Percentiles rank a stretch among this genome's conserved stretches.
phyloP scores from a whole-genome alignment of 2,113 vertebrate species.

The Verasper variegatus region DNA sequence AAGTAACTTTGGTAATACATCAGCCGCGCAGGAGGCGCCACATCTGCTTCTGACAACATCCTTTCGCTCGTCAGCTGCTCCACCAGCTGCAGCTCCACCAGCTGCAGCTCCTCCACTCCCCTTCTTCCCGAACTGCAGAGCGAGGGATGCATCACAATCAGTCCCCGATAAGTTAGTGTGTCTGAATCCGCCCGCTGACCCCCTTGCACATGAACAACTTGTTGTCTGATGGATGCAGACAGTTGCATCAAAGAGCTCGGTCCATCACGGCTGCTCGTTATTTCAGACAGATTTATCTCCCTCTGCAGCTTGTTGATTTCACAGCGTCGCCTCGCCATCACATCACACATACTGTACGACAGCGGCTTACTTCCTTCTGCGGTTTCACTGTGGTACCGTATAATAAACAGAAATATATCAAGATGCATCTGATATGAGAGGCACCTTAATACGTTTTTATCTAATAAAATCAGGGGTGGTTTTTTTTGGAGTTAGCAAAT shows the following conservation, averaged over 20 bases:
- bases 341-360: too few species aligned
- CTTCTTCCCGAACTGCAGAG: slow-evolving; percentile 19
- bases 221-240: slow-evolving; percentile 13
- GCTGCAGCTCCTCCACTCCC: slow-evolving; percentile 26
- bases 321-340: too few species aligned
- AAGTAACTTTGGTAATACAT: slow-evolving; percentile 29
- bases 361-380: too few species aligned
- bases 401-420: neutral
- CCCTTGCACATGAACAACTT: neutral
- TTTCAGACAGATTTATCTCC: too few species aligned
- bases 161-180: neutral
- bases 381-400: neutral
- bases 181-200: slow-evolving; percentile 46
- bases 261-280: too few species aligned
- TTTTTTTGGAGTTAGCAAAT: neutral
- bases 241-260: neutral
- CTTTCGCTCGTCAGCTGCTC: slow-evolving; percentile 18
- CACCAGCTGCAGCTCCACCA: slow-evolving; percentile 54
- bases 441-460: neutral
- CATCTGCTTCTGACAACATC: slow-evolving; percentile 56
- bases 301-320: too few species aligned
- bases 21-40: slow-evolving; percentile 2
- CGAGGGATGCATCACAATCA: slow-evolving; percentile 35
- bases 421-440: neutral
- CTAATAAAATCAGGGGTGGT: neutral